Evolutionary conservation across 2,888 invertebrate species (phyloP).

Genomic region (Teleogryllus oceanicus): DNA sequence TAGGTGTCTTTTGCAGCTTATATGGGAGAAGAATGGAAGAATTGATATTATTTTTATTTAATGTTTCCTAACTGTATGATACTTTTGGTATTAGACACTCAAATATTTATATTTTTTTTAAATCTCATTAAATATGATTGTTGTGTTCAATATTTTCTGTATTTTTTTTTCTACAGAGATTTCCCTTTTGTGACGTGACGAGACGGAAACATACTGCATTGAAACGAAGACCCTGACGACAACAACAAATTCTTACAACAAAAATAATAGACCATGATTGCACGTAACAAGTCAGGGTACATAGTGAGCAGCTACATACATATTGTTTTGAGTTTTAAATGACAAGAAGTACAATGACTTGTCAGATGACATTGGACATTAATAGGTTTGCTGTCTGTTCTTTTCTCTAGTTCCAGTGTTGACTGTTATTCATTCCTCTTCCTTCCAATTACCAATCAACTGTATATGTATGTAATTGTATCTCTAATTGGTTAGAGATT

Average conservation of each 20-base stretch:
- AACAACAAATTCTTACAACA: constrained; percentile 18
- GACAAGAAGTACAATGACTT: constrained; percentile 18
- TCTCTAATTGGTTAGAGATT: too few relatives aligned
- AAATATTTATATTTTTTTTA: too few relatives aligned
- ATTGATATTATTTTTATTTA: too few relatives aligned
- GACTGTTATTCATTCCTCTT: background rate
- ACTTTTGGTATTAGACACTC: too few relatives aligned
- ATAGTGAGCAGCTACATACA: background rate
- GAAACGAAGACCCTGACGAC: constrained; percentile 10
- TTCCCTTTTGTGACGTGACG: constrained; percentile 6
- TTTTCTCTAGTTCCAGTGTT: background rate
- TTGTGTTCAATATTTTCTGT: background rate
- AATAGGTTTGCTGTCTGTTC: background rate
- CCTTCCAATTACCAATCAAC: background rate
- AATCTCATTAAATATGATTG: background rate
- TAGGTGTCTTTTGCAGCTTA: too few relatives aligned
- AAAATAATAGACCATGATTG: background rate
- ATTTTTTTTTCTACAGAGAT: constrained; percentile 12
- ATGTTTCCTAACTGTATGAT: too few relatives aligned
- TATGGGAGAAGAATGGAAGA: too few relatives aligned
- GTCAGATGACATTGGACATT: constrained; percentile 11
- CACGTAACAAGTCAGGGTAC: background rate
- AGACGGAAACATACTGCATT: constrained; percentile 10
- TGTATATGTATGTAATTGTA: too few relatives aligned
- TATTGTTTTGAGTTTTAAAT: background rate